phyloP scores from a whole-genome alignment of 2,888 invertebrate genomes.

The Harpalus rubripes region DNA sequence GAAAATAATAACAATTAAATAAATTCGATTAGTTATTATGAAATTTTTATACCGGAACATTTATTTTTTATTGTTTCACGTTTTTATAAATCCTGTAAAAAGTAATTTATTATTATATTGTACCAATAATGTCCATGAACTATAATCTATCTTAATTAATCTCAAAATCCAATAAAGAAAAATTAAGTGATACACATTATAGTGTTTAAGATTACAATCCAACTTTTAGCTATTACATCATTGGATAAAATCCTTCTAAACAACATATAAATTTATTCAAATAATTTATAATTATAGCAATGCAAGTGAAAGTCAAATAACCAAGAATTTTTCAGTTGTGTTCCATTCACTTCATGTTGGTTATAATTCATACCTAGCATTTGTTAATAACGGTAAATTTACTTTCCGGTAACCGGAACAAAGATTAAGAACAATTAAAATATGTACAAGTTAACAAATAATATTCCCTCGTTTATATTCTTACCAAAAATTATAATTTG shows the following conservation, averaged over 20 bases:
- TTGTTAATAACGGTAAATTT: conserved; percentile 21
- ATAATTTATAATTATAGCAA: conserved; percentile 53
- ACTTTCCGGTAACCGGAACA: conserved; percentile 36
- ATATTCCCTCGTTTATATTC: not conserved
- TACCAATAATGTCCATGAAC: conserved; percentile 17
- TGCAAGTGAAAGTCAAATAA: conserved; percentile 53
- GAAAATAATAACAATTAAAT: not conserved
- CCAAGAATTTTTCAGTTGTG: conserved; percentile 51
- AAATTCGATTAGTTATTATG: not conserved
- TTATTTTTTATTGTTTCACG: not conserved
- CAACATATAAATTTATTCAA: conserved; percentile 47
- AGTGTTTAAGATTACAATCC: conserved; percentile 30
- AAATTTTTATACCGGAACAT: not conserved
- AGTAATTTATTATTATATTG: not conserved
- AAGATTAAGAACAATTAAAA: conserved; percentile 14
- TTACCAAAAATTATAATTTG: conserved; percentile 12
- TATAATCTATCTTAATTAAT: conserved; percentile 24
- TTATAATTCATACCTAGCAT: not conserved
- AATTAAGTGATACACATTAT: not conserved
- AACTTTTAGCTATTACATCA: conserved; percentile 36
- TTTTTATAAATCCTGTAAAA: not conserved
- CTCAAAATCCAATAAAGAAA: conserved; percentile 22
- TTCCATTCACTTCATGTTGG: conserved; percentile 42
- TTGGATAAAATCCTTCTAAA: conserved; percentile 10
- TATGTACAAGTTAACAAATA: not conserved